These are phyloP conservation scores for Prionailurus viverrinus DNA, from an alignment of 2,113 vertebrate genomes.

Conservation along the genomic window DNA sequence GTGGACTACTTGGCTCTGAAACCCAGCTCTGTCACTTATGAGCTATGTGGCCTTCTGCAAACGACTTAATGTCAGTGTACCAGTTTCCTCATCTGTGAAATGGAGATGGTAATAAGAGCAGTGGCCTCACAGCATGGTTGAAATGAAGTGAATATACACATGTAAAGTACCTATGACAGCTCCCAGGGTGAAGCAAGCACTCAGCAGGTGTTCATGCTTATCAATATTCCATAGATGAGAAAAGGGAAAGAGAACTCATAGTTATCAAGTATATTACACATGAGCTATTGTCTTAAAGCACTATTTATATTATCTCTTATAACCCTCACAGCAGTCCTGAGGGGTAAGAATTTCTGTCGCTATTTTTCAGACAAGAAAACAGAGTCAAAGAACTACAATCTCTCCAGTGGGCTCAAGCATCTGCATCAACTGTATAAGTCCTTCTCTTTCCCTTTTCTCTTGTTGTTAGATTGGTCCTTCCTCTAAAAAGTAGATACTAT, in stretches of 20 bases:
- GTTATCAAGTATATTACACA: not conserved
- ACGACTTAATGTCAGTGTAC: not conserved
- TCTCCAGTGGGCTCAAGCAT: not conserved
- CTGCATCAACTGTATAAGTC: not conserved
- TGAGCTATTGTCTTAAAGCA: not conserved
- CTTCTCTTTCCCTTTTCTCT: not conserved
- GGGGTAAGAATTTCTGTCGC: not conserved
- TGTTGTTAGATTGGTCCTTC: not conserved
- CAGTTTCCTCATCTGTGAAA: not conserved
- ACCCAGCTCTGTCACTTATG: not conserved
- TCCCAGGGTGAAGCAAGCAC: not conserved
- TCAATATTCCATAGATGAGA: not conserved
- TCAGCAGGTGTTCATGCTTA: not conserved
- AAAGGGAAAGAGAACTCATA: not conserved
- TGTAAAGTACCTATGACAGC: not conserved
- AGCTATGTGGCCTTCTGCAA: not conserved
- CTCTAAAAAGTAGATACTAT: not conserved
- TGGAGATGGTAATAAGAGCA: not conserved
- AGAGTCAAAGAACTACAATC: not conserved
- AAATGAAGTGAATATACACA: not conserved
- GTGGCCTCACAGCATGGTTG: not conserved
- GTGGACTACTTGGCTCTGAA: not conserved
- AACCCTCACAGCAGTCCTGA: not conserved
- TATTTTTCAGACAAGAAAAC: constrained; percentile 34
- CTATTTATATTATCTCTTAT: not conserved